Percentiles rank a stretch among this genome's conserved stretches.
These are phyloP conservation scores for Zosterops hypoxanthus DNA, from an alignment of 2,113 vertebrate species.

Conservation along the genomic window DNA sequence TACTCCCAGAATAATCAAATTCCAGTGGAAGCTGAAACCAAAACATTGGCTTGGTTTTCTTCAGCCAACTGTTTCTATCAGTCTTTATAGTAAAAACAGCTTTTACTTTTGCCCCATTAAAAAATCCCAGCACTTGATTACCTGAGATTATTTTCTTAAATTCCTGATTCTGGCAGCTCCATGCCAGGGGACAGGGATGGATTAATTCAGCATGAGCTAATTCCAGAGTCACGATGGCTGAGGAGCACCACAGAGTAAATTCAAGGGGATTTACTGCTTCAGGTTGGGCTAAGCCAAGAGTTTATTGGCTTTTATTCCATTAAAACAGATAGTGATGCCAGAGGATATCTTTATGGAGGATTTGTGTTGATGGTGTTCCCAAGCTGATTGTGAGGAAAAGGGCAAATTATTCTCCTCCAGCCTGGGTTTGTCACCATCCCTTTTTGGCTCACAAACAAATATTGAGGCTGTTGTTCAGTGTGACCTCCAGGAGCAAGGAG, in stretches of 20 bases:
- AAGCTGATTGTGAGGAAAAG: background rate
- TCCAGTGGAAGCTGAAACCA: background rate
- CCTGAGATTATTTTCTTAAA: background rate
- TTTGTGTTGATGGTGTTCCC: background rate
- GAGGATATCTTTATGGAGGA: background rate
- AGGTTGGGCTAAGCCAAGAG: background rate
- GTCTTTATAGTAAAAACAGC: background rate
- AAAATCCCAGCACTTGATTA: background rate
- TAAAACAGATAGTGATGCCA: background rate
- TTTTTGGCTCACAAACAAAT: background rate
- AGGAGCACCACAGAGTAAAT: background rate
- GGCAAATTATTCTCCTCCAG: constrained; percentile 26
- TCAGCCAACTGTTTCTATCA: background rate
- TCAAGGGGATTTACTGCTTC: background rate
- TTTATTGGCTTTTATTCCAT: background rate
- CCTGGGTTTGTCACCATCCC: background rate
- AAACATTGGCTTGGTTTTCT: background rate
- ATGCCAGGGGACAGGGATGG: background rate
- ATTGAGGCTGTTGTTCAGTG: background rate
- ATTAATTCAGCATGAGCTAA: background rate
- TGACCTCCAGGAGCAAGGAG: background rate
- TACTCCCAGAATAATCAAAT: background rate
- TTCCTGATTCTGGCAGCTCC: background rate
- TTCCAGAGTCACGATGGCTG: background rate
- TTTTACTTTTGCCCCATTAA: background rate